Evolutionary conservation across 2,113 vertebrate species (phyloP), one percentile per base, ranked within the genome.

Genomic region (Platanista minor): DNA sequence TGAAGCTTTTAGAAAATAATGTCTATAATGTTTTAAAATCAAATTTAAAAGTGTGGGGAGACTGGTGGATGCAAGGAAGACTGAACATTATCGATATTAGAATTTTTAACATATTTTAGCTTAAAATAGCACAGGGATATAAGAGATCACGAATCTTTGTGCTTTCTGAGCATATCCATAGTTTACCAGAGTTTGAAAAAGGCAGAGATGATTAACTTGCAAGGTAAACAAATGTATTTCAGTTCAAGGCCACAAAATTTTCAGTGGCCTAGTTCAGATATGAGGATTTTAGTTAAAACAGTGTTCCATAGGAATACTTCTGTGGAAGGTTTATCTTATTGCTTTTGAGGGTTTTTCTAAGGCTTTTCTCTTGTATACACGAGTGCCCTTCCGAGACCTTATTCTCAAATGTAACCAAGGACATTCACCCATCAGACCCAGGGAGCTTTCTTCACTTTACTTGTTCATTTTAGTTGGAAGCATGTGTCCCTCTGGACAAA

Each of bases 1-100:
- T 25, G 20, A 95, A 74, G 1, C 57, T 81, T 91, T 93, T 93
- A n/a, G 78, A 43, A 87, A 87, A 72, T 62, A 8, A 36, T 3
- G 4, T 23, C 25, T 20, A 6, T 62, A 11, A 62, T 59, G 13
- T 54, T 57, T 87, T 81, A 77, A 90, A 62, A 64, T 78, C 31
- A 92, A 78, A 66, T 62, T 4, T 8, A 49, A 84, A 80, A 23
- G 54, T 27, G 23, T 6, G 17, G 17, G 36, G 61, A 80, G 46
- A 43, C 41, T 86, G 7, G 4, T 64, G 36, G 31, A 13, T 78
- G 25, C 41, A 71, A 59, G 74, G 33, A 33, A 27, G 33, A 5
- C 18, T 43, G 36, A 43, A n/a, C 1, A 6, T 39, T n/a, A 61
- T 6, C 27, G 1, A 1, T 41, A 5, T n/a, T 41, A 27, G n/a